A percentile compares a stretch with the other conserved stretches of the same genome.
These are phyloP conservation scores for Lacanobia wlatinum DNA, from an alignment of 2,888 invertebrate genomes.

Conservation along the genomic window DNA sequence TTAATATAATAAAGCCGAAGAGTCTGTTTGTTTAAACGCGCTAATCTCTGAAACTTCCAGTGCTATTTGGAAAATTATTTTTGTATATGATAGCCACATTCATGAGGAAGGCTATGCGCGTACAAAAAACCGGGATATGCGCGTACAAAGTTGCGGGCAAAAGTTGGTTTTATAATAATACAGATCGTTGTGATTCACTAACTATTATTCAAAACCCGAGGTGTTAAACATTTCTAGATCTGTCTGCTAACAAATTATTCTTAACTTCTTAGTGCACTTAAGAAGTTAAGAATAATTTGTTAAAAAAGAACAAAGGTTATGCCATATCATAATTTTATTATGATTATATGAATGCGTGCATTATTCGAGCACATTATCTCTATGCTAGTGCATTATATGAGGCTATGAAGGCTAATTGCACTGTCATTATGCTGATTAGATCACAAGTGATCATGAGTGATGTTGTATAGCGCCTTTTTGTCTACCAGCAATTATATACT, in stretches of 20 bases:
- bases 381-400: conserved; percentile 20
- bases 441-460: conserved; percentile 30
- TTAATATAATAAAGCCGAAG: no score
- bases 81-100: no score
- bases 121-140: no score
- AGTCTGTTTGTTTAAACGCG: no score
- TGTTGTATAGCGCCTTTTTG: conserved; percentile 18
- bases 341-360: conserved; percentile 38
- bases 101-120: no score
- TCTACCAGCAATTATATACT: neutral
- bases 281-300: no score
- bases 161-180: no score
- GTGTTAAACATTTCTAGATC: neutral
- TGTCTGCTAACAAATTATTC: neutral
- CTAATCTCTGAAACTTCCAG: no score
- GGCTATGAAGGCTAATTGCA: conserved; percentile 42
- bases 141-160: no score
- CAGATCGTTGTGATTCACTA: no score
- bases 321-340: conserved; percentile 20
- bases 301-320: conserved; percentile 42
- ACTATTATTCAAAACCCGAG: neutral
- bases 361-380: conserved; percentile 32
- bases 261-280: neutral
- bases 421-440: conserved; percentile 55
- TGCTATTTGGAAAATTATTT: no score